These are phyloP conservation scores for Drosophila histrio DNA, from an alignment of 2,888 invertebrate species.

Conservation along the genomic window DNA sequence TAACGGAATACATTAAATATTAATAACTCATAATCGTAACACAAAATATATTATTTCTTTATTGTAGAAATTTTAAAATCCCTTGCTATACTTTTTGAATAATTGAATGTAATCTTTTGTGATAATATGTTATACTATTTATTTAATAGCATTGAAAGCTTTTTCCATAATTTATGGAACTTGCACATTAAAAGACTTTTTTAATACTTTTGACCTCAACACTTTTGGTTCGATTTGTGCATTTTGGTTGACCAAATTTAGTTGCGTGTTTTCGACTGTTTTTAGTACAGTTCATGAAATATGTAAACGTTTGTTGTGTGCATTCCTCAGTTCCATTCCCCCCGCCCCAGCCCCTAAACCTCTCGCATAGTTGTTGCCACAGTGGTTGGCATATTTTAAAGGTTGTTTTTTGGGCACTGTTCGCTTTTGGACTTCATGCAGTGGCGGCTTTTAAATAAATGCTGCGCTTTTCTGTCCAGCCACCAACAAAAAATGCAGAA, in stretches of 20 bases:
- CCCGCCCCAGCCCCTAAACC: neutral
- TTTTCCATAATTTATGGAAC: constrained; percentile 26
- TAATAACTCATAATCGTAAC: neutral
- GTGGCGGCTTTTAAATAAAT: constrained; percentile 52
- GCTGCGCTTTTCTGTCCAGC: constrained; percentile 40
- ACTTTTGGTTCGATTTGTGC: constrained; percentile 27
- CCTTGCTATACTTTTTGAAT: neutral
- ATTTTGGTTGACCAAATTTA: constrained; percentile 46
- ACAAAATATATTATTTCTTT: too few species aligned
- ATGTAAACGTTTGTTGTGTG: constrained; percentile 40
- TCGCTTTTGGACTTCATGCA: constrained; percentile 19
- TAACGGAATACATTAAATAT: neutral
- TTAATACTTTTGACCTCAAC: constrained; percentile 11
- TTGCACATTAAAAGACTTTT: constrained; percentile 15
- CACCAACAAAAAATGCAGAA: constrained; percentile 12
- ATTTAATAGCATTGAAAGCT: constrained; percentile 26
- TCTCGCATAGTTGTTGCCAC: neutral
- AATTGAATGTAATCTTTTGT: neutral
- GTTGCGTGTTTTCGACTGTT: constrained; percentile 25
- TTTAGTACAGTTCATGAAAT: constrained; percentile 49
- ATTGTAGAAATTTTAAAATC: neutral
- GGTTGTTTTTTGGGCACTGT: neutral
- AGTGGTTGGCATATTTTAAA: constrained; percentile 38
- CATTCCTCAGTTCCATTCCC: neutral
- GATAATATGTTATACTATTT: constrained; percentile 10